phyloP scores from a whole-genome alignment of 2,797 vertebrate species.

The Acanthiza pusilla region DNA sequence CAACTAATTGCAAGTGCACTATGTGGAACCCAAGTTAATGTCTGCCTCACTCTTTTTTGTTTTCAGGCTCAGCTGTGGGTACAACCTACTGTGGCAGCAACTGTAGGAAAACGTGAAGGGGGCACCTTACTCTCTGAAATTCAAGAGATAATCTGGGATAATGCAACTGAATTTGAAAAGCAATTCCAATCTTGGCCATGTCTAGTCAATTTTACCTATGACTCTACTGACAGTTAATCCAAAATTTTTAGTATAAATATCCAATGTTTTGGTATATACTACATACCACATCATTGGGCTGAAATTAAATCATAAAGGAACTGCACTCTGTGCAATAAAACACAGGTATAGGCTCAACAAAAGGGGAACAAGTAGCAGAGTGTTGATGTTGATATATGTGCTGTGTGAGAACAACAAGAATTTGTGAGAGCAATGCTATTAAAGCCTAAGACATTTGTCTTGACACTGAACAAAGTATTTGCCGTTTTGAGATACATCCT shows the following conservation, averaged over 20 bases:
- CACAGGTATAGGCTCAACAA: background rate
- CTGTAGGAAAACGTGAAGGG: background rate
- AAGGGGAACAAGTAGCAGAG: background rate
- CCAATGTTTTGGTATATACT: background rate
- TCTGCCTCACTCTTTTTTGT: fast-evolving
- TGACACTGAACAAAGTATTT: background rate
- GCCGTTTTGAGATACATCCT: background rate
- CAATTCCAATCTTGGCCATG: background rate
- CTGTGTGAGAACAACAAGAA: background rate
- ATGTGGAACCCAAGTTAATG: background rate
- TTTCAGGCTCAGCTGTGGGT: background rate
- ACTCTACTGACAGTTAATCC: background rate
- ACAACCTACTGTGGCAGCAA: background rate
- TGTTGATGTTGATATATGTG: background rate
- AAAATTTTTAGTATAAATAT: background rate
- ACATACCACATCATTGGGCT: background rate
- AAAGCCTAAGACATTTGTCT: background rate
- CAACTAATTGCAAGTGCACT: background rate
- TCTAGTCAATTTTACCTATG: background rate
- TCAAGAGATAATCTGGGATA: background rate
- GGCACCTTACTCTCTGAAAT: background rate
- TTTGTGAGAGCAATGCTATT: background rate
- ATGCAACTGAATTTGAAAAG: background rate
- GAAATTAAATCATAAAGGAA: background rate
- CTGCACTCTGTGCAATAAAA: background rate